Conservation (phyloP, 2,113 vertebrate genomes). For the Bubo blakistoni region DNA sequence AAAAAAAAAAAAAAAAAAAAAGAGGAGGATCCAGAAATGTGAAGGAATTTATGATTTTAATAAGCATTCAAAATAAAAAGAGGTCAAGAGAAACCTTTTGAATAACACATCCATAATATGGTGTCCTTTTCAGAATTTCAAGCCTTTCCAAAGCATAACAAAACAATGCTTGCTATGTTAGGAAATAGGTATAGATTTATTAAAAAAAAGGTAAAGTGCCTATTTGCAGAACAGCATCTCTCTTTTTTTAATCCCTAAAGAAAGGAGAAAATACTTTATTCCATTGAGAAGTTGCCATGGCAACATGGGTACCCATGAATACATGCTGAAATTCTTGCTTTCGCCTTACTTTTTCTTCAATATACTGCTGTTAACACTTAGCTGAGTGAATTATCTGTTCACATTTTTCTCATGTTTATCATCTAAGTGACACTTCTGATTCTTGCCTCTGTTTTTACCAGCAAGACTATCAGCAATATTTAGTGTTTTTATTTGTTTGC, state of each 20-base stretch:
- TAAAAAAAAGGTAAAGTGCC: neutral
- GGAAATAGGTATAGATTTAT: neutral
- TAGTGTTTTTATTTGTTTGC: neutral
- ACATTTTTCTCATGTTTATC: neutral
- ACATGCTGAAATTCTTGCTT: constrained; percentile 57
- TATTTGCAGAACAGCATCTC: constrained; percentile 20
- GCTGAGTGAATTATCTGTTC: neutral
- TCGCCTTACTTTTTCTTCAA: constrained; percentile 30
- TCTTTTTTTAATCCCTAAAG: constrained; percentile 18
- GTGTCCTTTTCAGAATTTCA: neutral
- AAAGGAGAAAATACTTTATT: constrained; percentile 59
- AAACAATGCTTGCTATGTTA: neutral
- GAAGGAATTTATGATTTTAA: constrained; percentile 9
- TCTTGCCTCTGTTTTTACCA: neutral
- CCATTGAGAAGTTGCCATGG: constrained; percentile 60
- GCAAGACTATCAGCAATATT: neutral
- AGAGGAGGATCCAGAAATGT: neutral
- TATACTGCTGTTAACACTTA: neutral
- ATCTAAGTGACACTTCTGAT: neutral
- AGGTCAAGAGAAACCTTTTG: neutral
- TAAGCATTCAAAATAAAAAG: neutral
- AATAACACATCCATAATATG: neutral
- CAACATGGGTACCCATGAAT: constrained; percentile 59
- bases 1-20: neutral
- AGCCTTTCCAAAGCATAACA: neutral